Evolutionary conservation across 2,888 invertebrate species (phyloP).

Genomic region (Lacanobia oleracea): DNA sequence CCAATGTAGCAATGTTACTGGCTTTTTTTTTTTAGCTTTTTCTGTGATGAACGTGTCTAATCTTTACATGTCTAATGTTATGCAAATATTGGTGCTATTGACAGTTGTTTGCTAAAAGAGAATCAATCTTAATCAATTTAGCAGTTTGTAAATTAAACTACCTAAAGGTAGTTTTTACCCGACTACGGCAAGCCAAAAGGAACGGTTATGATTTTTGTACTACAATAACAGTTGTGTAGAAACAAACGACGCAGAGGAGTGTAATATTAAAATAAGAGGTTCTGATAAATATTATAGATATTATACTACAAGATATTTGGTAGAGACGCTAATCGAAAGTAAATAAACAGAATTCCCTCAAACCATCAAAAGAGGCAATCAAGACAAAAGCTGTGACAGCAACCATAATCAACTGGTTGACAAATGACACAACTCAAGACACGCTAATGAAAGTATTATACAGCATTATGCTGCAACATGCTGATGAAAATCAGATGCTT

Average conservation of each 20-base stretch:
- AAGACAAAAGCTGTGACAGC: constrained; percentile 61
- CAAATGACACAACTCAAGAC: constrained; percentile 60
- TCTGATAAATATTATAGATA: not conserved
- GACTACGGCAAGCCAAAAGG: too few species aligned
- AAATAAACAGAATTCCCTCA: constrained; percentile 23
- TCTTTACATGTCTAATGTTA: not conserved
- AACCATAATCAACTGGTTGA: constrained; percentile 56
- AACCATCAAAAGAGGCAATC: constrained; percentile 60
- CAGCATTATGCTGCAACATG: constrained; percentile 56
- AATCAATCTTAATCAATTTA: not conserved
- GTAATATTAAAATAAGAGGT: too few species aligned
- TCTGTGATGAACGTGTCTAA: not conserved
- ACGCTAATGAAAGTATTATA: constrained; percentile 70
- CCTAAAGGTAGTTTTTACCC: too few species aligned
- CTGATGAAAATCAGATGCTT: constrained; percentile 55
- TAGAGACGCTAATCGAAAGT: not conserved
- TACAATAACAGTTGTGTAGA: too few species aligned
- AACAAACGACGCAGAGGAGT: too few species aligned
- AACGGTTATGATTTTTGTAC: too few species aligned
- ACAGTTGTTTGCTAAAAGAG: not conserved
- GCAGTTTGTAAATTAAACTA: too few species aligned
- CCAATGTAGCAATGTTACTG: not conserved
- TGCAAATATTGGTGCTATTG: not conserved
- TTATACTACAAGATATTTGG: not conserved
- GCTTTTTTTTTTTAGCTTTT: not conserved